phyloP scores from a whole-genome alignment of 2,797 vertebrate species.

The Mergus octosetaceus region DNA sequence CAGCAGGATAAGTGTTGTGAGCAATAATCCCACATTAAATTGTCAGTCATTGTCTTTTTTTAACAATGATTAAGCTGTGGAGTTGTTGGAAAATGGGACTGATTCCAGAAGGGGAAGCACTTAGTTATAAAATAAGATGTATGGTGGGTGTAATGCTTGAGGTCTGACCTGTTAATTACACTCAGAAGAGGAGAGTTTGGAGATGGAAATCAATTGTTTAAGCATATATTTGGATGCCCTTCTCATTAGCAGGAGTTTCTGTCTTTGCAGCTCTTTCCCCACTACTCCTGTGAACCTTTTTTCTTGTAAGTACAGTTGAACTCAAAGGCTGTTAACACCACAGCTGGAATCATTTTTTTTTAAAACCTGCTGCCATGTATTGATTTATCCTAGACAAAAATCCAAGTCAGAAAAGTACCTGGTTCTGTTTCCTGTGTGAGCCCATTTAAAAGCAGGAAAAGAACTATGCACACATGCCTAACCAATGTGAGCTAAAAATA shows the following conservation, averaged over 20 bases:
- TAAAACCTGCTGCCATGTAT: not conserved
- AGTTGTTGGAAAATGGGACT: not conserved
- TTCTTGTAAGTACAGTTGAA: not conserved
- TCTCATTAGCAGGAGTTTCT: not conserved
- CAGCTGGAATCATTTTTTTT: not conserved
- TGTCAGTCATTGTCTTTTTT: not conserved
- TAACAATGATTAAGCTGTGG: not conserved
- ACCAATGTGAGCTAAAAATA: not conserved
- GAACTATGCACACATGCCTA: not conserved
- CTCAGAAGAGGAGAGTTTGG: constrained; percentile 1
- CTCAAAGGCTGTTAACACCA: not conserved
- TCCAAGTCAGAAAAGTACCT: not conserved
- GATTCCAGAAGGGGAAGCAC: not conserved
- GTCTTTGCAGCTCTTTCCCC: not conserved
- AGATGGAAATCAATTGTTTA: not conserved
- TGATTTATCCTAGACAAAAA: not conserved
- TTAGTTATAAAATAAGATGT: not conserved
- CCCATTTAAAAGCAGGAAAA: not conserved
- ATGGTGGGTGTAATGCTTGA: not conserved
- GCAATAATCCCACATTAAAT: not conserved
- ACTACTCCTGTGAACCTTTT: not conserved
- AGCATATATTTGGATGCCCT: not conserved
- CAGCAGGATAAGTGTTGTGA: not conserved
- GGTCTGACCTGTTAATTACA: not conserved
- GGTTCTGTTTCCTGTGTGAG: not conserved